Evolutionary conservation across 1,140 invertebrate genomes (phyloP), one percentile per base, ranked within the genome.

Genomic region (Phymorhynchus buccinoides): DNA sequence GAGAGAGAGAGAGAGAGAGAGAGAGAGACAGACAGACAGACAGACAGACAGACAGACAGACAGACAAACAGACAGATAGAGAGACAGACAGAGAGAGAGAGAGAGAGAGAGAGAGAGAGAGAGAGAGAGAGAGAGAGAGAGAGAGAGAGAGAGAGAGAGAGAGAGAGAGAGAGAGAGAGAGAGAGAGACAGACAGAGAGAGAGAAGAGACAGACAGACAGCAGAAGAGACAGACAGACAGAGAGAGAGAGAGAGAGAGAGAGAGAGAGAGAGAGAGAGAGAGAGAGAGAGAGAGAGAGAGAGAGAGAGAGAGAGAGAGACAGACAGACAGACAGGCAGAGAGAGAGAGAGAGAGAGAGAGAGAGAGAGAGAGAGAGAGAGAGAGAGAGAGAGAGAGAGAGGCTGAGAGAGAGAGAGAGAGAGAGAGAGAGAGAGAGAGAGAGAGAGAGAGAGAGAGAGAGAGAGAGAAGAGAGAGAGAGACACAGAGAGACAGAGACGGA

Each of bases 361-460:
- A 73, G 71, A 73, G 71, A 73, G 71, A 73, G 71, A 73, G 71
- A 73, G 71, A 73, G 71, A 73, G 71, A 73, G 71, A 73, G 71
- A 73, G 1, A 73, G 71, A 73, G 56, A 66, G 56, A 66, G 56
- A 66, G 71, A 73, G 71, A 73, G 1, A 52, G 48, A 52, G 48
- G 22, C 0, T 52, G 0, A 52, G 44, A 1, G 0, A 39, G 42
- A n/a, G 3, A 18, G 41, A 39, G 3, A 1, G 39, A 37, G 41
- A 79, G 14, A 79, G 39, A 39, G 77, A 79, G 39, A 39, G 39
- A 44, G 1, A n/a, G 77, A 39, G 30, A 79, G 68, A 73, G 27
- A 3, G 32, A 39, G 77, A 79, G 77, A 79, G 77, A 79, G 77
- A 79, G 35, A 39, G 77, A 6, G 77, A 32, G 1, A 37, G 77